These are phyloP conservation scores for Picathartes gymnocephalus DNA, from an alignment of 2,113 vertebrate species.

Conservation along the genomic window DNA sequence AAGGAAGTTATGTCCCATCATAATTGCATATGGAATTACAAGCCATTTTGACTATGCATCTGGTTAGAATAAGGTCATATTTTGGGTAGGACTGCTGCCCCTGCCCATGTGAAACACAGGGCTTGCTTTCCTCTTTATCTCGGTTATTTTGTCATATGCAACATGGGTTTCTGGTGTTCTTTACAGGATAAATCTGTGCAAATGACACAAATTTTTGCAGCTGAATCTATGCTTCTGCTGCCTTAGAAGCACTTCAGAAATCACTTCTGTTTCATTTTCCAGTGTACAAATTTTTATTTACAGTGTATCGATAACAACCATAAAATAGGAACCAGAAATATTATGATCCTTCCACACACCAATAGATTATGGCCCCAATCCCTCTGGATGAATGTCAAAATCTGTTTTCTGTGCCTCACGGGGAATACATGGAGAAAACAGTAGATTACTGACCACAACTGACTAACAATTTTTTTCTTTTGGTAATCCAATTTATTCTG, in stretches of 20 bases:
- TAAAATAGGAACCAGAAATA: background rate
- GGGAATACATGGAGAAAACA: background rate
- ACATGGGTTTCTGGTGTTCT: background rate
- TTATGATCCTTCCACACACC: background rate
- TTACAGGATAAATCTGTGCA: background rate
- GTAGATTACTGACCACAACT: background rate
- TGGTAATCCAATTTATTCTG: background rate
- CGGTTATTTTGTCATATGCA: background rate
- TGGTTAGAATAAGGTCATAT: background rate
- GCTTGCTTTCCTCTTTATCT: background rate
- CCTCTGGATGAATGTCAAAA: background rate
- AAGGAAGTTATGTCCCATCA: background rate
- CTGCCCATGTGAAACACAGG: background rate
- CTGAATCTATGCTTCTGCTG: background rate
- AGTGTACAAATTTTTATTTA: background rate
- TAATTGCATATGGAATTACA: background rate
- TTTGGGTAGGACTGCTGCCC: background rate
- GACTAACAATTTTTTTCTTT: background rate
- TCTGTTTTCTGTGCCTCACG: background rate
- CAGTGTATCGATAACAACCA: rapidly evolving
- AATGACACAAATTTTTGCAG: background rate
- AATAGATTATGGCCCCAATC: background rate
- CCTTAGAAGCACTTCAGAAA: background rate
- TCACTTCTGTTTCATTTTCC: background rate
- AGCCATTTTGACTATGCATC: background rate